phyloP scores from a whole-genome alignment of 2,888 invertebrate genomes.

The Encarsia formosa region DNA sequence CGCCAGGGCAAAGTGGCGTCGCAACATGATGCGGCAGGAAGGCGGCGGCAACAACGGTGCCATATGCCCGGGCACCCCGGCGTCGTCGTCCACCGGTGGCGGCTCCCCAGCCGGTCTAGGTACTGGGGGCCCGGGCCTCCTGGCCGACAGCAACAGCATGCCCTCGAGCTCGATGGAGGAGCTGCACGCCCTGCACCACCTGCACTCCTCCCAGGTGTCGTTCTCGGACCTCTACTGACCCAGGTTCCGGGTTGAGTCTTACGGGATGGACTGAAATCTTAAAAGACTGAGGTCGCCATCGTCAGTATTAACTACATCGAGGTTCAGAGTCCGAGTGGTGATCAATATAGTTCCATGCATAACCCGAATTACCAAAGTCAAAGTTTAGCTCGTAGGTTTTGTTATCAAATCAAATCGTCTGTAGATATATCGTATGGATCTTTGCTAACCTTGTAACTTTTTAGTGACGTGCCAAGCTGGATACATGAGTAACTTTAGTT shows the following conservation, averaged over 20 bases:
- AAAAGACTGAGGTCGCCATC: no score
- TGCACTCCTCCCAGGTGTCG: slow-evolving; percentile 52
- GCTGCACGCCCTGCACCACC: slow-evolving; percentile 54
- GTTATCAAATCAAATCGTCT: slow-evolving; percentile 13
- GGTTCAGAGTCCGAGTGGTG: slow-evolving; percentile 40
- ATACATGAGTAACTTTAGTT: not conserved
- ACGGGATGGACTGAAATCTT: no score
- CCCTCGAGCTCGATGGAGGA: slow-evolving; percentile 56
- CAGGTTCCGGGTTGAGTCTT: no score
- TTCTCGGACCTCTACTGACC: slow-evolving; percentile 52
- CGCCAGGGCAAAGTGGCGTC: slow-evolving; percentile 95
- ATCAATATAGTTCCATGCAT: slow-evolving; percentile 50
- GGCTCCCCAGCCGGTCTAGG: slow-evolving; percentile 44
- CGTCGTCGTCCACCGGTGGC: slow-evolving; percentile 45
- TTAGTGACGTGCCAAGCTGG: slow-evolving; percentile 21
- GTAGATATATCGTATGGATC: no score
- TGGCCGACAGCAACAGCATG: slow-evolving; percentile 54
- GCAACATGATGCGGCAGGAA: slow-evolving; percentile 87
- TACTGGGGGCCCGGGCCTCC: slow-evolving; percentile 48
- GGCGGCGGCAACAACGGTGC: slow-evolving; percentile 52
- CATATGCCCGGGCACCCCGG: slow-evolving; percentile 47
- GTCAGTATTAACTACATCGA: no score
- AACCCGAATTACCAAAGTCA: slow-evolving; percentile 48
- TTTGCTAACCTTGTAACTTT: no score
- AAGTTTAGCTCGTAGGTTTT: slow-evolving; percentile 39